These are phyloP conservation scores for Coptodon rendalli DNA, from an alignment of 2,113 vertebrate species.

Conservation along the genomic window DNA sequence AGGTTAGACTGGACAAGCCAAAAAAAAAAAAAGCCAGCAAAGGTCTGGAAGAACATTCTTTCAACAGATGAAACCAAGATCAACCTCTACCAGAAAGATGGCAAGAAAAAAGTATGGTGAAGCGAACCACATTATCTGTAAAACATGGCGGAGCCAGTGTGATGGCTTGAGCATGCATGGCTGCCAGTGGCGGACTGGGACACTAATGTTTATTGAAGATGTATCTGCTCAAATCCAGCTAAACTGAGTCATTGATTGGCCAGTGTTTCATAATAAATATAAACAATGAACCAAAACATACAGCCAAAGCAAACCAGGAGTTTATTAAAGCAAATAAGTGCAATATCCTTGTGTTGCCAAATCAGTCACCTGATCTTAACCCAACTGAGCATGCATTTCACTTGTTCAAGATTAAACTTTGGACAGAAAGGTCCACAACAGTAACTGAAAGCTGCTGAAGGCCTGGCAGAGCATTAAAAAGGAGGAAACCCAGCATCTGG, in stretches of 20 bases:
- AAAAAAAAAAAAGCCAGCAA: neutral
- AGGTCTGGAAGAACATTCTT: neutral
- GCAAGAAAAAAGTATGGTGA: neutral
- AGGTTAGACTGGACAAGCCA: too few relatives aligned
- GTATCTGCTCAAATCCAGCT: neutral
- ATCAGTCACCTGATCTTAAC: neutral
- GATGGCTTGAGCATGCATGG: neutral
- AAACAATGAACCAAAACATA: neutral
- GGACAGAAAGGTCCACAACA: neutral
- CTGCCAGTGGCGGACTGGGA: neutral
- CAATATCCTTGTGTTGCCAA: neutral
- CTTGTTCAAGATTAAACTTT: neutral
- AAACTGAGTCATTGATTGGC: neutral
- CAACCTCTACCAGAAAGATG: neutral
- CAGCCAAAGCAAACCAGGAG: neutral
- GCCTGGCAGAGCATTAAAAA: neutral
- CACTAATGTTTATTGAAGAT: neutral
- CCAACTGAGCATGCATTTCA: neutral
- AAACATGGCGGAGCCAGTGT: neutral
- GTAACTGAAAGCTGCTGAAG: neutral
- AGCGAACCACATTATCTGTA: neutral
- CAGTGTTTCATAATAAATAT: neutral
- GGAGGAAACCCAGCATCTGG: neutral
- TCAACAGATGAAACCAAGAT: neutral
- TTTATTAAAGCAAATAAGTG: neutral